These are phyloP conservation scores for Carassius auratus DNA, from an alignment of 2,113 vertebrate species.

Conservation along the genomic window DNA sequence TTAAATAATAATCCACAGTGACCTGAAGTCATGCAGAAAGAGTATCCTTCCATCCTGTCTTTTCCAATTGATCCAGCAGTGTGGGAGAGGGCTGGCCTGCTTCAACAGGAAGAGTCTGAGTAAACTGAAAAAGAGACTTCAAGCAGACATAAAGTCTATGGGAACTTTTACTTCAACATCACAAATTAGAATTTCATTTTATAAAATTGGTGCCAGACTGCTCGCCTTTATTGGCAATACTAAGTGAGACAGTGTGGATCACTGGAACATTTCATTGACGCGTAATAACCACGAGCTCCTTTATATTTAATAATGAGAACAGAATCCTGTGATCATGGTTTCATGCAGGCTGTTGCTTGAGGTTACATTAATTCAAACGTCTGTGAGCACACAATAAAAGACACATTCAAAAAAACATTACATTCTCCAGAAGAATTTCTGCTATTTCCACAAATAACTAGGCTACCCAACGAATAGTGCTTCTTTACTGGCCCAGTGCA, in stretches of 20 bases:
- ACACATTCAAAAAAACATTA: background rate
- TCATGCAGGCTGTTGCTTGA: background rate
- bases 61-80: conserved; percentile 23
- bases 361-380: background rate
- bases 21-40: conserved; percentile 10
- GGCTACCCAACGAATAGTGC: background rate
- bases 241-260: conserved; percentile 12
- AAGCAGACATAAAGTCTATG: conserved; percentile 43
- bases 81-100: conserved; percentile 27
- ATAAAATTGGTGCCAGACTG: background rate
- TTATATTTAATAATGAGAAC: conserved; percentile 17
- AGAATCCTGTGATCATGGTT: conserved; percentile 19
- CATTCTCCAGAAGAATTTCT: background rate
- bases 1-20: conserved; percentile 12
- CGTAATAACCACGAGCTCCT: conserved; percentile 18
- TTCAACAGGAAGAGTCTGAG: conserved; percentile 42
- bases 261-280: conserved; percentile 21
- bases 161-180: conserved; percentile 35
- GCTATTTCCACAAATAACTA: background rate
- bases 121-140: conserved; percentile 46
- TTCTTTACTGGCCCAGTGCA: background rate
- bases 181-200: background rate
- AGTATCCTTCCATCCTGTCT: conserved; percentile 24
- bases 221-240: conserved; percentile 14
- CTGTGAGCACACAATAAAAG: background rate